Conservation (phyloP, 2,113 vertebrate genomes). For the Ariopsis seemanni region DNA sequence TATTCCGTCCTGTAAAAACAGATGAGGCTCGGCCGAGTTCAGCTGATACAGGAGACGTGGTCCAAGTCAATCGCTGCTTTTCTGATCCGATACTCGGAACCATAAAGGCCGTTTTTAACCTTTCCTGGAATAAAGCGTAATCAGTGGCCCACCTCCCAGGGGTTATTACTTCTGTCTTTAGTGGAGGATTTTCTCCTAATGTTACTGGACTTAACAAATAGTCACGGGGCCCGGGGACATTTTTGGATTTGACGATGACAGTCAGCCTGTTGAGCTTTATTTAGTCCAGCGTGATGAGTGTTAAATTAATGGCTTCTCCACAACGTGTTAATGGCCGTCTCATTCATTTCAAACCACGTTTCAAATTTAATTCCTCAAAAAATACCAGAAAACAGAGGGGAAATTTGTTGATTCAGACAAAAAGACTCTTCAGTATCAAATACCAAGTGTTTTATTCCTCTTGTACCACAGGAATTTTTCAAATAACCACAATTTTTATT, state of each 20-base stretch:
- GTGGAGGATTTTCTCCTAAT: constrained; percentile 72
- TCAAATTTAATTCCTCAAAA: neutral
- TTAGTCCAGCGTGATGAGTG: constrained; percentile 25
- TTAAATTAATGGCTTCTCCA: neutral
- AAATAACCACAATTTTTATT: neutral
- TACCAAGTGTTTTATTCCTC: neutral
- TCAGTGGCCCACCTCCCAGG: constrained; percentile 27
- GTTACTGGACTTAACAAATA: constrained; percentile 77
- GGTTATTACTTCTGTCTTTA: constrained; percentile 60
- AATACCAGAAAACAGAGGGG: too few species aligned
- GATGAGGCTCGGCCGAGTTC: neutral
- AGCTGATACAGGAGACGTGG: constrained; percentile 63
- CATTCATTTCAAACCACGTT: neutral
- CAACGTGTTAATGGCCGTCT: neutral
- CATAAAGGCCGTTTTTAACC: constrained; percentile 72
- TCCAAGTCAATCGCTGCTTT: constrained; percentile 75
- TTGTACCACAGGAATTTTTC: neutral
- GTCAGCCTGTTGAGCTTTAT: constrained; percentile 46
- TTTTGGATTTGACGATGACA: constrained; percentile 58
- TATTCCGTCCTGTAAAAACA: constrained; percentile 60
- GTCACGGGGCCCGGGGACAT: constrained; percentile 72
- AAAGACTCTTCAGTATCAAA: neutral
- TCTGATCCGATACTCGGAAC: constrained; percentile 57
- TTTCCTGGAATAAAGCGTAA: constrained; percentile 68
- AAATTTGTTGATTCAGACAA: neutral